Base-by-base conservation (phyloP, 2,888 invertebrate species). In the Lasioglossum calceatum region DNA sequence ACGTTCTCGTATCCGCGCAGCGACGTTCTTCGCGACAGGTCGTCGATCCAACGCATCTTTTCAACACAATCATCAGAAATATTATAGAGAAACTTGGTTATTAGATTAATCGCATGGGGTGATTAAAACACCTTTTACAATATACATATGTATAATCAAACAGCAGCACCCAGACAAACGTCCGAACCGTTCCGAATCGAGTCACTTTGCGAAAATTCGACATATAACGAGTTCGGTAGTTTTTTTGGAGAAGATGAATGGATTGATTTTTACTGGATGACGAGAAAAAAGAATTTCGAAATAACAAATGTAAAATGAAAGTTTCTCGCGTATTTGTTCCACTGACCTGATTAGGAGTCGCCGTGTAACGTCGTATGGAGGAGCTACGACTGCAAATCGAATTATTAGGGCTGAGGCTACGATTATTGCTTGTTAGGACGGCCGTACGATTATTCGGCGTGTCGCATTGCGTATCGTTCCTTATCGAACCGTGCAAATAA, bases 401-500 rank as follows among this genome's bases (percentile, higher is more conserved):
- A 95, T 97, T 97, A 94, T 97, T 97, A 39, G 97, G 97, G 94
- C 97, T 97, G 85, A 97, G 94, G 61, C 96, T 96, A 88, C 95
- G 95, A 94, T 95, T 96, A 96, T 96, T 95, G 96, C 96, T 93
- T 96, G 95, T 93, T 95, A 96, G 93, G 96, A 96, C 92, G 96
- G 96, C 91, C 88, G 94, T 92, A 96, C 96, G 91, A 96, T 97
- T 97, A 94, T 97, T 97, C 12, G 97, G 97, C 64, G 96, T 95
- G 92, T 97, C 97, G 47, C 97, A 97, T 93, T 97, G 98, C 1
- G 97, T 98, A 93, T 98, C 97, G 94, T 97, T 97, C 93, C 97
- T 97, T 91, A 97, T 97, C 64, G 94, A 93, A 79, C 94, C 94
- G 61, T 93, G 94, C 54, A 95, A 91, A 81, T 94, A 94, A 77